Evolutionary conservation across 2,113 vertebrate species (phyloP), one percentile per base, ranked within the genome.

Genomic region (Eonycteris spelaea): DNA sequence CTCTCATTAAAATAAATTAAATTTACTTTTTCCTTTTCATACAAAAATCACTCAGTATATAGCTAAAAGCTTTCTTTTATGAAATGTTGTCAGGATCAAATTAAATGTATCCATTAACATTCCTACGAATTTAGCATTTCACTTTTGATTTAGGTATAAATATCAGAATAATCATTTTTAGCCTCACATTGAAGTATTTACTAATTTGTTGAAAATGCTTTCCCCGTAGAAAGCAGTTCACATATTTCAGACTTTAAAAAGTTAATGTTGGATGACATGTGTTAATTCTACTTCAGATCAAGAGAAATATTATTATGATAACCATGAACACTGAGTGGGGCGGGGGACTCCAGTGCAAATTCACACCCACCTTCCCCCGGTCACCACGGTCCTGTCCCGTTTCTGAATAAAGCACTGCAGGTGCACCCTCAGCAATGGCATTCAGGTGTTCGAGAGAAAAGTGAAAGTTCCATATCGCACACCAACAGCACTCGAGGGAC

Each of bases 21-120:
- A 71, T 55, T 61, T 70, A 43, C 57, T 35, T 84, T 84, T 91
- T 53, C 30, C 15, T 35, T 71, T 93, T 91, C 30, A 71, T 86
- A 86, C 82, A 90, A 67, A 67, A 55, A 40, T 7, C 38, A 93
- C 48, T 45, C 21, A 55, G 14, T 53, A 19, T 59, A 71, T 2
- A 77, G 22, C 80, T 95, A 88, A 96, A 67, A 95, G 55, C 45
- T 73, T 93, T 45, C 53, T 91, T 79, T 87, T 63, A 61, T 79
- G 79, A 95, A 95, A 93, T 91, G 68, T 61, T 95, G 30, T 26
- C 85, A 65, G 28, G 33, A 90, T 95, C 63, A 92, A 85, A 84
- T 96, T 93, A 95, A 92, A 90, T 51, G 35, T 22, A 73, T 90
- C 35, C 59, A 53, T 87, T 73, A 87, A 90, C 74, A 82, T 68